Percentiles rank a stretch among this genome's conserved stretches.
These are phyloP conservation scores for Alces alces DNA, from an alignment of 2,113 vertebrate genomes.

Conservation along the genomic window DNA sequence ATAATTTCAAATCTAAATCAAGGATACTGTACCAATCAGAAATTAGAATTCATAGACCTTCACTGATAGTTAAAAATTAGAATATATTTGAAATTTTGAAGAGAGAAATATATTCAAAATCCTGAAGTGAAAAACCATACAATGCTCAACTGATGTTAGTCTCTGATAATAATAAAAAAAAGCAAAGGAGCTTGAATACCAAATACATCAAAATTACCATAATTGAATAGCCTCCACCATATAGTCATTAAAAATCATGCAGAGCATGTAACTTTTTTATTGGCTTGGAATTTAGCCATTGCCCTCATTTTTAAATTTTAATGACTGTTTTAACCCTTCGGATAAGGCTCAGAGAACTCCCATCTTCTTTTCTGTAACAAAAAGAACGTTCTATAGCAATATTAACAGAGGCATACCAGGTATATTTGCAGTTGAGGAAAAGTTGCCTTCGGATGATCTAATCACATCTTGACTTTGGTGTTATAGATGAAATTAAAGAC, in stretches of 20 bases:
- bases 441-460: background rate
- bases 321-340: slow-evolving; percentile 39
- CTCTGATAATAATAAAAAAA: slow-evolving; percentile 25
- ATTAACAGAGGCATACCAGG: background rate
- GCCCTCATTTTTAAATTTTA: slow-evolving; percentile 55
- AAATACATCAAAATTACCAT: slow-evolving; percentile 45
- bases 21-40: background rate
- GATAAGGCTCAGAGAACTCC: background rate
- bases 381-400: background rate
- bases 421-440: background rate
- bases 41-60: background rate
- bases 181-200: background rate
- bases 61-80: background rate
- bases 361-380: slow-evolving; percentile 9
- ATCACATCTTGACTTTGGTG: background rate
- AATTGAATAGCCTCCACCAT: slow-evolving; percentile 34
- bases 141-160: background rate
- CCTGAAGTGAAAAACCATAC: background rate
- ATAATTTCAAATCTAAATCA: background rate
- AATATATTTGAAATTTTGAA: background rate
- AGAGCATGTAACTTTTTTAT: slow-evolving; percentile 66
- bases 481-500: background rate
- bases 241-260: slow-evolving; percentile 64
- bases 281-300: slow-evolving; percentile 60
- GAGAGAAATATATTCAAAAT: background rate